phyloP scores from a whole-genome alignment of 2,888 invertebrate genomes.

The Maniola hyperantus region DNA sequence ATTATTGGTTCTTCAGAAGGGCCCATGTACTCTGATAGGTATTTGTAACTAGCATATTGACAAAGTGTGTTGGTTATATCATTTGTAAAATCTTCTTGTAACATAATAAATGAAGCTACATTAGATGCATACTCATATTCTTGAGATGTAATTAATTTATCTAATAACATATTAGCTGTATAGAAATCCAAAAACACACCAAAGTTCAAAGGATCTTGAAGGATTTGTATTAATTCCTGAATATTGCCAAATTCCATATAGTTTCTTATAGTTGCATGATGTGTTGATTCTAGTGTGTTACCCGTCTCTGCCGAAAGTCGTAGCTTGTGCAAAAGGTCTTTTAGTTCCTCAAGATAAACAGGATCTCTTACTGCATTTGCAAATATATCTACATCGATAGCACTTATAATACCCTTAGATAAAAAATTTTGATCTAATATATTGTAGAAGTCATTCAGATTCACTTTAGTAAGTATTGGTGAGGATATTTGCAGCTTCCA shows the following conservation, averaged over 20 bases:
- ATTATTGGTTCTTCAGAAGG: constrained; percentile 42
- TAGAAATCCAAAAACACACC: constrained; percentile 95
- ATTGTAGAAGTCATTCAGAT: constrained; percentile 86
- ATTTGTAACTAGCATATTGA: constrained; percentile 89
- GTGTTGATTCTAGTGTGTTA: constrained; percentile 89
- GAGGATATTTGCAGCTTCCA: constrained; percentile 86
- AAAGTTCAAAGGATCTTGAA: constrained; percentile 92
- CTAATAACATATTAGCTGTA: constrained; percentile 90
- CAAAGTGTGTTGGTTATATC: constrained; percentile 86
- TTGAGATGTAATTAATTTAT: constrained; percentile 87
- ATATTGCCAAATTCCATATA: constrained; percentile 79
- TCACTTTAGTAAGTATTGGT: constrained; percentile 84
- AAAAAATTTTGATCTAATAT: constrained; percentile 86
- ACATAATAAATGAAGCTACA: constrained; percentile 90
- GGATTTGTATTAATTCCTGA: constrained; percentile 86
- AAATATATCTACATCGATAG: constrained; percentile 92
- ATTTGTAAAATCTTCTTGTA: constrained; percentile 93
- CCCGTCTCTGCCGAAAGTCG: constrained; percentile 87
- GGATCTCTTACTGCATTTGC: constrained; percentile 85
- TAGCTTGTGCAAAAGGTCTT: constrained; percentile 87
- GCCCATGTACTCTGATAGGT: constrained; percentile 70
- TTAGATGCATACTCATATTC: constrained; percentile 88
- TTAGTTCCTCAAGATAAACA: constrained; percentile 86
- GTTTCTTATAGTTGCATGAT: constrained; percentile 89
- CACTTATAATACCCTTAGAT: constrained; percentile 84